These are phyloP conservation scores for Mesorhabditis belari DNA, from an alignment of 2,888 invertebrate species.

Conservation along the genomic window DNA sequence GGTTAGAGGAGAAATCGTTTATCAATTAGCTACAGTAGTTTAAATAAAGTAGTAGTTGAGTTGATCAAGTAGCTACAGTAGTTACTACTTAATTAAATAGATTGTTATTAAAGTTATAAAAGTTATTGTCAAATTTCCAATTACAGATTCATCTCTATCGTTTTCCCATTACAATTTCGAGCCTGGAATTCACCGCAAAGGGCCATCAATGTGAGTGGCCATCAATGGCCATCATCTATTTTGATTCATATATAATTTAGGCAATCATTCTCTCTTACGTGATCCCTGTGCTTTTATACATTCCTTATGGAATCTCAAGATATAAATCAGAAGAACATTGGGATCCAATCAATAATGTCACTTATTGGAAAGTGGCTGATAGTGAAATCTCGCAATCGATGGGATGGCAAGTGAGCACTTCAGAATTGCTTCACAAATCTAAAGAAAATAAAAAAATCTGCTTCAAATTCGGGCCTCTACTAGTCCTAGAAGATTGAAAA, in stretches of 20 bases:
- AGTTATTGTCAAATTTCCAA: no score
- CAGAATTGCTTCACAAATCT: no score
- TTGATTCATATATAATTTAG: conserved; percentile 1
- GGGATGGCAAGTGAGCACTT: conserved; percentile 41
- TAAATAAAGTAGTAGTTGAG: no score
- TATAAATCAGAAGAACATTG: conserved; percentile 23
- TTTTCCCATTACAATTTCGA: conserved; percentile 52
- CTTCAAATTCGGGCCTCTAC: no score
- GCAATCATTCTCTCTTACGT: conserved; percentile 47
- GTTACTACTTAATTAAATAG: no score
- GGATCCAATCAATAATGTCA: conserved; percentile 23
- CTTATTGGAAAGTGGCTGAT: conserved; percentile 31
- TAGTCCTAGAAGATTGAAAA: no score
- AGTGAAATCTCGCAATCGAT: conserved; percentile 43
- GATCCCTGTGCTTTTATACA: conserved; percentile 44
- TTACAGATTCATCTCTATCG: conserved; percentile 48
- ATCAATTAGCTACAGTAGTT: no score
- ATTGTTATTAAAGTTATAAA: neutral
- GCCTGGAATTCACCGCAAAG: conserved; percentile 50
- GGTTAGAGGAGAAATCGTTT: no score
- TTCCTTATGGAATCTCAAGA: conserved; percentile 48
- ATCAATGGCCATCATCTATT: neutral
- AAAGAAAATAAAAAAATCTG: no score
- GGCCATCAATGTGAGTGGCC: conserved; percentile 12
- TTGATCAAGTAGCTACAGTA: no score